These are phyloP conservation scores for Medauroidea extradentata DNA, from an alignment of 1,140 invertebrate genomes.

Conservation along the genomic window DNA sequence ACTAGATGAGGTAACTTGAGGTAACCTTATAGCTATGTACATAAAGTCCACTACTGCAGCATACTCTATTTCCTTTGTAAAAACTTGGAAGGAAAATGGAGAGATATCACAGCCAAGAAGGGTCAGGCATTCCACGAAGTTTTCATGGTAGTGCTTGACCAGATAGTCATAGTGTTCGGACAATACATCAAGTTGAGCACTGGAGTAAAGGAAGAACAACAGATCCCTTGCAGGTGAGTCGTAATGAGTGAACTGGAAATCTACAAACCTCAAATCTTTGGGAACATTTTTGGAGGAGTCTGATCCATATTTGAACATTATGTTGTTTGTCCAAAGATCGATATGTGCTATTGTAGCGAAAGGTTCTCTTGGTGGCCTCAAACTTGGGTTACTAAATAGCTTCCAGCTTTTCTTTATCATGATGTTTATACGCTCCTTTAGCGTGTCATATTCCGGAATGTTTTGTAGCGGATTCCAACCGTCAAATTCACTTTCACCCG, in stretches of 20 bases:
- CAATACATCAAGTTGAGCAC: neutral
- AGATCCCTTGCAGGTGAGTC: constrained; percentile 9
- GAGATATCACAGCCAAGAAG: neutral
- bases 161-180: constrained; percentile 1
- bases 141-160: neutral
- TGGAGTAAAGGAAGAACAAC: constrained; percentile 4
- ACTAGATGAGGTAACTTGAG: too few relatives aligned
- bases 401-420: neutral
- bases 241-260: constrained; percentile 7
- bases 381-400: neutral
- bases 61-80: neutral
- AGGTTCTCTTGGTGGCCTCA: constrained; percentile 6
- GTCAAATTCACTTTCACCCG: neutral
- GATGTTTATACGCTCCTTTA: neutral
- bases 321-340: too few relatives aligned
- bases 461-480: neutral
- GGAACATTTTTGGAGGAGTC: neutral
- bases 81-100: neutral
- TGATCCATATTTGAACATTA: constrained; percentile 1
- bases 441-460: neutral
- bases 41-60: neutral
- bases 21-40: too few relatives aligned
- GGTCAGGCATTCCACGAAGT: neutral
- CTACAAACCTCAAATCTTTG: constrained; percentile 8
- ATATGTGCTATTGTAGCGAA: constrained; percentile 12